Base-by-base conservation (phyloP, 2,888 invertebrate species). In the Ommatoiulus sabulosus region DNA sequence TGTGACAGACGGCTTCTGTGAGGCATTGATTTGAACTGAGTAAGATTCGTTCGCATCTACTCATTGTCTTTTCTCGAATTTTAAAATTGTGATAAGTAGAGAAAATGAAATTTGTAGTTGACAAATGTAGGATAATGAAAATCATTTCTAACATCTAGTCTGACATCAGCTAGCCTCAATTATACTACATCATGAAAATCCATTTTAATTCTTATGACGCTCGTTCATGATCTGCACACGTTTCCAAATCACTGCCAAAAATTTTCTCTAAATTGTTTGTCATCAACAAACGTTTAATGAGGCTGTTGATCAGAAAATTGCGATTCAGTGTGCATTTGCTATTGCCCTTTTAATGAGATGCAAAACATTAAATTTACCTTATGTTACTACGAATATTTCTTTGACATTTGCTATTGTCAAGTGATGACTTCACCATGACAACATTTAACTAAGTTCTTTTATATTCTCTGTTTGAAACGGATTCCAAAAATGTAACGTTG, bases 401-500 rank as follows among this genome's bases (percentile, higher is more conserved):
- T 52, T 52, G 52, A 35, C 52, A 17, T 15, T 15, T 52, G 17
- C 17, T 52, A 17, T 52, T 52, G 17, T 17, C 12, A 52, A 52
- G 52, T 20, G 4, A 80, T 35, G 80, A 35, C 80, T 80, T 80
- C 35, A 35, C 80, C 80, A 80, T 80, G 80, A 80, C 80, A 80
- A 72, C 15, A 15, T 80, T 80, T 80, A 35, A 15, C 7, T 35
- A 35, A 80, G 35, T 35, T 80, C 80, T 80, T 80, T 80, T 80
- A 35, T 80, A 80, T 80, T 80, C 12, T 8, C 8, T 24, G 35
- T 80, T 80, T 80, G 15, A 80, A 80, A 80, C 24, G 24, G 72
- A 80, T 35, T 80, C 24, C 24, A 12, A 35, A 35, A 35, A 35
- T 35, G 35, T 35, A 80, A 43, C 12, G 80, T 8, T 80, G 35